Evolutionary conservation across 2,888 invertebrate genomes (phyloP), one percentile per base, ranked within the genome.

Genomic region (Pecten maximus): DNA sequence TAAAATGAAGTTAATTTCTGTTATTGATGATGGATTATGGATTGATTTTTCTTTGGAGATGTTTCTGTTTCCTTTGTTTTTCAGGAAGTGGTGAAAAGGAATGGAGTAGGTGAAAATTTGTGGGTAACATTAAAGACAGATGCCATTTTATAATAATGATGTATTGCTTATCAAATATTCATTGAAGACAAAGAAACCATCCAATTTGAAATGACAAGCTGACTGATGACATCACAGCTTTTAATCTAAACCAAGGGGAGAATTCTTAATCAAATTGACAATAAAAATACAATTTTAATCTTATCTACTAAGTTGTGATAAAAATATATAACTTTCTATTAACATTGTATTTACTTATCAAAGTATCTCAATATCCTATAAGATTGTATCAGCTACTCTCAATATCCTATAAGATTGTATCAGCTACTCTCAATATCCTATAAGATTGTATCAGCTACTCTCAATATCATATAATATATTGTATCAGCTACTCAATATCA

Each of bases 131-230:
- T 74, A 10, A 74, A 74, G 35, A 10, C 74, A 74, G 74, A 74
- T 74, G 74, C 74, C 8, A 12, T 74, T 35, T 74, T 74, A 74
- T 74, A 74, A 74, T 74, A 35, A 74, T 74, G 74, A 74, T 74
- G 35, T 35, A 74, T 74, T 35, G 74, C 74, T 74, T 35, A 74
- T 74, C 74, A 74, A 74, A 35, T 35, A 74, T 74, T 28, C 50
- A 23, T 19, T 54, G 35, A 74, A 74, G 74, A 74, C 74, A 74
- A 35, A 74, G 35, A 74, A 74, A 74, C 23, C 28, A 28, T 74
- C 0, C 74, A 28, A 74, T 74, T 74, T 35, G 10, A 35, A 10
- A 8, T 74, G 74, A 35, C 35, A 74, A 35, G 28, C 74, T 74
- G 35, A 74, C 74, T 74, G 35, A 74, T 74, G 74, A 74, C 23